phyloP scores from a whole-genome alignment of 2,888 invertebrate genomes.

The Colletes collaris region DNA sequence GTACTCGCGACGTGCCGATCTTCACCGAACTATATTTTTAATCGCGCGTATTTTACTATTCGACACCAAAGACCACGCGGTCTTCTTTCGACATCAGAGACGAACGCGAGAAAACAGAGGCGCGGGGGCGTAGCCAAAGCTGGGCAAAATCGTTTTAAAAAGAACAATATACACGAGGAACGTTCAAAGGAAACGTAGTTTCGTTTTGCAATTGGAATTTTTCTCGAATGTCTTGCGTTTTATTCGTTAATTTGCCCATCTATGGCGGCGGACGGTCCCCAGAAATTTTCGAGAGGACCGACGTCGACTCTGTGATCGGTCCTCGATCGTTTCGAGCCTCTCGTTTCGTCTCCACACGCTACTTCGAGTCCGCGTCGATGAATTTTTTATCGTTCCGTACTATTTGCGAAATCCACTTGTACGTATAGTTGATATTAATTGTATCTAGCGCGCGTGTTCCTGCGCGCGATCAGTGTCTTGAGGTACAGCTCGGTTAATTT shows the following conservation, averaged over 20 bases:
- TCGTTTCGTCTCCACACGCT: conserved; percentile 45
- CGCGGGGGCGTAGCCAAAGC: too few species aligned
- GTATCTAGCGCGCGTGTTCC: conserved; percentile 45
- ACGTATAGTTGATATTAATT: conserved; percentile 37
- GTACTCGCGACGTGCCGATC: too few species aligned
- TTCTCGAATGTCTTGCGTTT: too few species aligned
- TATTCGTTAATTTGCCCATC: too few species aligned
- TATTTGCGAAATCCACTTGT: conserved; percentile 46
- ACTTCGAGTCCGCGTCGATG: conserved; percentile 38
- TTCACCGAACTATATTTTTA: conserved; percentile 25
- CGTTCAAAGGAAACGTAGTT: too few species aligned
- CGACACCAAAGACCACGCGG: not conserved
- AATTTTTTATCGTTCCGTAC: conserved; percentile 54
- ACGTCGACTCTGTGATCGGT: conserved; percentile 11
- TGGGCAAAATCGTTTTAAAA: too few species aligned
- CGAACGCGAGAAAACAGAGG: not conserved
- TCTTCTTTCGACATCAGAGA: conserved; percentile 3
- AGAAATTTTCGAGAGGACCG: conserved; percentile 18
- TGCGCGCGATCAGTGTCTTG: conserved; percentile 42
- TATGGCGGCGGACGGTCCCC: not conserved
- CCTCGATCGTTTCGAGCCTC: conserved; percentile 37
- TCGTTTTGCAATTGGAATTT: too few species aligned
- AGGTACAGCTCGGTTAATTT: conserved; percentile 52
- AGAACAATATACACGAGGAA: too few species aligned
- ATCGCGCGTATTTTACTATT: not conserved